Evolutionary conservation across 2,888 invertebrate species (phyloP).

Genomic region (Oasisia sp.): DNA sequence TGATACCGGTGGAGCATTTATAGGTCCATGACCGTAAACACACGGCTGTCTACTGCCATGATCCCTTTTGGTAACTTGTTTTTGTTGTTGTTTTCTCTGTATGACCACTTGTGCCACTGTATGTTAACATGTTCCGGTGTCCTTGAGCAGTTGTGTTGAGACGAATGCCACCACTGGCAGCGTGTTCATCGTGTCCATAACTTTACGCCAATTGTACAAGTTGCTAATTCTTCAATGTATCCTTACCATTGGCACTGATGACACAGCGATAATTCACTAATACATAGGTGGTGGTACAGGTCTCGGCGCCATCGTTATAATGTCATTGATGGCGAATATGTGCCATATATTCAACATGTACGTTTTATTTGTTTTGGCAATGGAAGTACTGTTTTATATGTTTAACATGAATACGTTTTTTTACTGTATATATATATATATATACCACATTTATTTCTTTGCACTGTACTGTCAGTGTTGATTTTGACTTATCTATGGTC

Average conservation of each 20-base stretch:
- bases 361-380: no score
- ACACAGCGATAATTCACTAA: background rate
- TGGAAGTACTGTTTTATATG: background rate
- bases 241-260: background rate
- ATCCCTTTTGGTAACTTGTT: no score
- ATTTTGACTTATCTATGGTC: background rate
- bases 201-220: background rate
- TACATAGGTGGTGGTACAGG: background rate
- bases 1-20: background rate
- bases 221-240: background rate
- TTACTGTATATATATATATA: background rate
- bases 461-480: background rate
- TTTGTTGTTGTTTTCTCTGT: no score
- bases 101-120: no score
- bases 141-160: background rate
- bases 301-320: background rate
- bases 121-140: background rate
- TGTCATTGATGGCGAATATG: background rate
- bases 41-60: no score
- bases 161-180: background rate
- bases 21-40: no score
- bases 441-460: background rate
- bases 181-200: background rate
- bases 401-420: no score
- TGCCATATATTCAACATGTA: background rate